A percentile compares a stretch with the other conserved stretches of the same genome.
Conservation (phyloP, 2,113 vertebrate genomes). For the Callionymus lyra region DNA sequence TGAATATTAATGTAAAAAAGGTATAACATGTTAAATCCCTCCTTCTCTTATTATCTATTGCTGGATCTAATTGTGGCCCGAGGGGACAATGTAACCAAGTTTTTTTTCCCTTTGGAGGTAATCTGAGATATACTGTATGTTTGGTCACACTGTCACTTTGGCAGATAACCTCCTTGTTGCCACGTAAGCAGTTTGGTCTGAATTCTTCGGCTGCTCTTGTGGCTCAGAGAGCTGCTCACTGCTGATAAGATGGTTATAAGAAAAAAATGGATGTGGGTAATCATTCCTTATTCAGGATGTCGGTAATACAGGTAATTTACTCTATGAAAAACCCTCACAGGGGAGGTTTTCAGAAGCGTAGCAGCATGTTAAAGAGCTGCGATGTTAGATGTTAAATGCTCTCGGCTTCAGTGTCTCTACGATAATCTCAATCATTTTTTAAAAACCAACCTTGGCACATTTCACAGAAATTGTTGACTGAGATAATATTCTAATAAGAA, state of each 20-base stretch:
- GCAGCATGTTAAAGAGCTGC: slow-evolving; percentile 63
- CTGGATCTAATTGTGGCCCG: slow-evolving; percentile 18
- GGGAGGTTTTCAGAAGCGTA: slow-evolving; percentile 49
- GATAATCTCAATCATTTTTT: slow-evolving; percentile 33
- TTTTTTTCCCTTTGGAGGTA: slow-evolving; percentile 21
- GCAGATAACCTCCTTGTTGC: slow-evolving; percentile 53
- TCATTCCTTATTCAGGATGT: slow-evolving; percentile 50
- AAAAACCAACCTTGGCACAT: slow-evolving; percentile 17
- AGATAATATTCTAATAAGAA: slow-evolving; percentile 58
- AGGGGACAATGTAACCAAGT: slow-evolving; percentile 36
- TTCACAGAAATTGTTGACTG: slow-evolving; percentile 39
- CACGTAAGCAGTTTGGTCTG: slow-evolving; percentile 22
- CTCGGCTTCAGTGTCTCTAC: slow-evolving; percentile 43
- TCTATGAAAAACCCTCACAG: slow-evolving; percentile 46
- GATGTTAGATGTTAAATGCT: slow-evolving; percentile 64
- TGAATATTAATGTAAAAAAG: no score
- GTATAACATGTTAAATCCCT: no score
- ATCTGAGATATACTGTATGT: slow-evolving; percentile 33
- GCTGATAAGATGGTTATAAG: slow-evolving; percentile 61
- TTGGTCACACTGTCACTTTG: slow-evolving; percentile 42
- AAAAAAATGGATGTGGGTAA: slow-evolving; percentile 55
- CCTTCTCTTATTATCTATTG: slow-evolving; percentile 31
- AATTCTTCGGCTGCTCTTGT: slow-evolving; percentile 49
- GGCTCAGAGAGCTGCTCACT: slow-evolving; percentile 45
- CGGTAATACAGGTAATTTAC: slow-evolving; percentile 64